A percentile compares a stretch with the other conserved stretches of the same genome.
Evolutionary conservation across 1,140 invertebrate genomes (phyloP).

Genomic region (Drosophila ogumai): DNA sequence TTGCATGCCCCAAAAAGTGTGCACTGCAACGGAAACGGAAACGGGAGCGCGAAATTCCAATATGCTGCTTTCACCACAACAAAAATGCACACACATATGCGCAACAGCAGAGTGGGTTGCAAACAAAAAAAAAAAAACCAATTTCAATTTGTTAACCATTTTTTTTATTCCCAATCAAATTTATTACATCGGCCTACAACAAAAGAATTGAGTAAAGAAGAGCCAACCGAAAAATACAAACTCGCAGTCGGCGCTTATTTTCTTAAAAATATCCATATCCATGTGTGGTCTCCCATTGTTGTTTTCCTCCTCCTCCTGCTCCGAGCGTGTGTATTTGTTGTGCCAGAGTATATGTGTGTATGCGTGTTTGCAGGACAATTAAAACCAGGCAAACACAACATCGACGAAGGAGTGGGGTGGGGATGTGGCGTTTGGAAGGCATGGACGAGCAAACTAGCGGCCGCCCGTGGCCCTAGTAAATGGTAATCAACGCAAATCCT

Average conservation of each 20-base stretch:
- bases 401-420: neutral
- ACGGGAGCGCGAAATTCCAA: conserved; percentile 64
- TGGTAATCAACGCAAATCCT: conserved; percentile 93
- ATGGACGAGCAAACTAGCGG: conserved; percentile 31
- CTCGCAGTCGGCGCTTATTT: conserved; percentile 76
- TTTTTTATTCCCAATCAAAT: conserved; percentile 76
- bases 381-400: conserved; percentile 61
- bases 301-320: conserved; percentile 12
- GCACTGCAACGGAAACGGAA: conserved; percentile 57
- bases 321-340: conserved; percentile 29
- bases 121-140: conserved; percentile 66
- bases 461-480: conserved; percentile 86
- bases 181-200: conserved; percentile 67
- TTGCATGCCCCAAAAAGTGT: conserved; percentile 54
- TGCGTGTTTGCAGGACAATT: conserved; percentile 65
- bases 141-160: conserved; percentile 78
- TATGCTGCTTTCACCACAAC: conserved; percentile 48
- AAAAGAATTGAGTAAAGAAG: conserved; percentile 30
- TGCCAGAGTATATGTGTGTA: conserved; percentile 14
- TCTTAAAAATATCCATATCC: conserved; percentile 66
- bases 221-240: conserved; percentile 49
- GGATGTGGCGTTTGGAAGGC: neutral
- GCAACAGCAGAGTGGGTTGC: neutral
- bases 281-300: conserved; percentile 25
- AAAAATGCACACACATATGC: conserved; percentile 21